phyloP scores from a whole-genome alignment of 1,140 invertebrate species.

The Brachionus asplanchnoidis region DNA sequence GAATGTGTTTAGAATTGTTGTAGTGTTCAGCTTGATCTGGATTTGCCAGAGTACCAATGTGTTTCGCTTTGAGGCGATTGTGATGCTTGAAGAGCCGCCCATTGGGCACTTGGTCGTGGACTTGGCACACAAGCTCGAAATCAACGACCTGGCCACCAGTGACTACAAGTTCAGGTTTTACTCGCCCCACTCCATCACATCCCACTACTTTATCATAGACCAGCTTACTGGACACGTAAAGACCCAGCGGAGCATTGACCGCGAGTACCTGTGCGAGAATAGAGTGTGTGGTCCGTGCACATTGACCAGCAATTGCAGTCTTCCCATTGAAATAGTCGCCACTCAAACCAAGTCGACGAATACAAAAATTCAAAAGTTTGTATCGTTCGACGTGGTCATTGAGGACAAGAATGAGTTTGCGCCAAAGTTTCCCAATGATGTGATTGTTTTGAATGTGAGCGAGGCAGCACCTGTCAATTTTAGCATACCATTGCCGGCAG shows the following conservation, averaged over 20 bases:
- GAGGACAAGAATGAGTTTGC: constrained; percentile 41
- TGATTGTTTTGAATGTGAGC: constrained; percentile 14
- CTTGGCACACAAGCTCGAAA: constrained; percentile 14
- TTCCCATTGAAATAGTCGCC: constrained; percentile 36
- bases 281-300: constrained; percentile 35
- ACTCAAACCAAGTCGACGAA: background rate
- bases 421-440: constrained; percentile 21
- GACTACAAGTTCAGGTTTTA: constrained; percentile 41
- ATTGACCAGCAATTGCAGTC: constrained; percentile 19
- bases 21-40: background rate
- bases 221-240: constrained; percentile 36
- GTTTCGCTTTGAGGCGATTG: constrained; percentile 26
- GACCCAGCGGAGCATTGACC: constrained; percentile 12
- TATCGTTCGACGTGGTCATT: constrained; percentile 39
- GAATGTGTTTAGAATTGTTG: background rate
- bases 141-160: constrained; percentile 25
- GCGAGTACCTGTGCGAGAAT: constrained; percentile 37
- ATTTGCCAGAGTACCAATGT: constrained; percentile 5
- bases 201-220: constrained; percentile 37
- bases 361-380: constrained; percentile 29
- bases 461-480: constrained; percentile 25
- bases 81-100: constrained; percentile 13
- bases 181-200: constrained; percentile 28
- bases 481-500: constrained; percentile 6
- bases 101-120: constrained; percentile 20